These are phyloP conservation scores for Sebastes hubbsi DNA, from an alignment of 2,797 vertebrate species.

Conservation along the genomic window DNA sequence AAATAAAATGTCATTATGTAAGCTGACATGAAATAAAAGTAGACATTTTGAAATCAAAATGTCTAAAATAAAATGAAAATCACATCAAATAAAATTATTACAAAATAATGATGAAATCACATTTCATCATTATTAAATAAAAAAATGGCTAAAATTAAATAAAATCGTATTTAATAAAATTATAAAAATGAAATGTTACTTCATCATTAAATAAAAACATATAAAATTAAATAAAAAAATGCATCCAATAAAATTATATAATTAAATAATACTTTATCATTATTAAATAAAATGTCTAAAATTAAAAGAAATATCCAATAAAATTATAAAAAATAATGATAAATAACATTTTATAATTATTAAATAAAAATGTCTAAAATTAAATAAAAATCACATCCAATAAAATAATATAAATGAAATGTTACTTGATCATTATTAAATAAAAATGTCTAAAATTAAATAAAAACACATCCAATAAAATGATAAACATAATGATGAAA, in stretches of 20 bases:
- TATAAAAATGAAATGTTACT: background rate
- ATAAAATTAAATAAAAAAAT: no score
- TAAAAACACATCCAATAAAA: no score
- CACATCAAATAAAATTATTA: background rate
- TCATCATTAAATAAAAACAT: background rate
- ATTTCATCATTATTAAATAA: background rate
- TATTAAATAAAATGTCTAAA: no score
- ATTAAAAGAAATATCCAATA: no score
- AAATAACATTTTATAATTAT: background rate
- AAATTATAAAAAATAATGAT: no score
- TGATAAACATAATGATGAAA: no score
- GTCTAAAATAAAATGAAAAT: background rate
- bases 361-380: no score
- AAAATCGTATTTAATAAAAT: background rate
- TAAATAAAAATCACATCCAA: no score
- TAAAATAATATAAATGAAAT: no score
- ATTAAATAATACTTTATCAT: background rate
- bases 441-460: no score
- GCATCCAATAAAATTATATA: no score
- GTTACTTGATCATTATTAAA: no score
- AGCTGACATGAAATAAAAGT: background rate
- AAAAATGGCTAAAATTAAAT: background rate
- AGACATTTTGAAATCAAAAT: background rate
- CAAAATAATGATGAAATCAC: background rate
- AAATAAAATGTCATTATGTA: background rate